These are phyloP conservation scores for Malurus elegans DNA, from an alignment of 2,113 vertebrate species.

Conservation along the genomic window DNA sequence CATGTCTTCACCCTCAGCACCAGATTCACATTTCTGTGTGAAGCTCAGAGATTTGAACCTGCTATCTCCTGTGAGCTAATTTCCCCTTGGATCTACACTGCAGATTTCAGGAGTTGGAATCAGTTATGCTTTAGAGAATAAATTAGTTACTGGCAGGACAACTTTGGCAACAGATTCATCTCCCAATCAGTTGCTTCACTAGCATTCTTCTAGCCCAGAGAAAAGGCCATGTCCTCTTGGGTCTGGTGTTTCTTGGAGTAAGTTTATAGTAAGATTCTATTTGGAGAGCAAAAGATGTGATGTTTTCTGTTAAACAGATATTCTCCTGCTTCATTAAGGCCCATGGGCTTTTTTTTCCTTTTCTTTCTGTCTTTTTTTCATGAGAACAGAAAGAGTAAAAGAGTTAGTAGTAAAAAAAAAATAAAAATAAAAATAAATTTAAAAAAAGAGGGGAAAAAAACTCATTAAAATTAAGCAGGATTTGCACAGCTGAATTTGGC, in stretches of 20 bases:
- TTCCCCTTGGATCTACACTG: slow-evolving; percentile 9
- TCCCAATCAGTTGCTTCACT: slow-evolving; percentile 26
- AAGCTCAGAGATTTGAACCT: neutral
- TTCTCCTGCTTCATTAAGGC: neutral
- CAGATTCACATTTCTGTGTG: neutral
- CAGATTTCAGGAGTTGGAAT: slow-evolving; percentile 17
- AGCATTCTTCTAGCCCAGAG: neutral
- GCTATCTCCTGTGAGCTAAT: slow-evolving; percentile 2
- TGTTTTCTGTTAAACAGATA: slow-evolving; percentile 8
- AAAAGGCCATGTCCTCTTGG: neutral
- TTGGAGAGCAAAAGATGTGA: neutral
- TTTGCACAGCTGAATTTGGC: neutral
- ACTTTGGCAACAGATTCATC: slow-evolving; percentile 35
- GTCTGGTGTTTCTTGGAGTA: neutral
- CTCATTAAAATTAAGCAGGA: neutral
- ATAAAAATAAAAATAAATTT: too few relatives aligned
- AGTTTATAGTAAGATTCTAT: neutral
- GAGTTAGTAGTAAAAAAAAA: neutral
- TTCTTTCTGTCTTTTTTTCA: neutral
- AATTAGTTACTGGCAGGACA: slow-evolving; percentile 48
- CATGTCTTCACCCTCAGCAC: neutral
- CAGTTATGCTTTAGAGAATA: slow-evolving; percentile 25
- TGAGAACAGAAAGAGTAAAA: neutral
- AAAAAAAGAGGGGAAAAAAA: fast-evolving
- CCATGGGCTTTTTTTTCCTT: neutral